Conservation (phyloP, 2,888 invertebrate genomes). For the Myopa tessellatipennis region DNA sequence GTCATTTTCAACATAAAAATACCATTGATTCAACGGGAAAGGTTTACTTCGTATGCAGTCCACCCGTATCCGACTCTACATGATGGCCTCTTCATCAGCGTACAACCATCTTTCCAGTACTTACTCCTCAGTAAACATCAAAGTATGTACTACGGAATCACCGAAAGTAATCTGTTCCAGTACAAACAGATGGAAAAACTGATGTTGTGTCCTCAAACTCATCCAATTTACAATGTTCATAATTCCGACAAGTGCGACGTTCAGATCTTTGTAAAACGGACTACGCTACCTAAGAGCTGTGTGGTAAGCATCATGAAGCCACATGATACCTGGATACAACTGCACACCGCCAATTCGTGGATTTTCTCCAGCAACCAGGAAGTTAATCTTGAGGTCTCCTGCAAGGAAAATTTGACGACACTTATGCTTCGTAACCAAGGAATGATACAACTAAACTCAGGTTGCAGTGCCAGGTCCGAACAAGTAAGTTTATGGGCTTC, state of each 20-base stretch:
- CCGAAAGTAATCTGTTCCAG: background rate
- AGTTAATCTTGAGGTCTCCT: background rate
- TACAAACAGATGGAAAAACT: background rate
- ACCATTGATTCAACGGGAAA: too few relatives aligned
- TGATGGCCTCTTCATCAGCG: background rate
- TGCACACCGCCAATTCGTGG: background rate
- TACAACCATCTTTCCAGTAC: slow-evolving; percentile 1
- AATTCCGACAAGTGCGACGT: background rate
- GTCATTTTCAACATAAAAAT: too few relatives aligned
- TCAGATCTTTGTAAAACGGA: background rate
- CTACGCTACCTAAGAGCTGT: background rate
- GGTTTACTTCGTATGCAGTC: background rate
- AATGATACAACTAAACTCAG: slow-evolving; percentile 4
- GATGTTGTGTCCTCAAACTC: background rate
- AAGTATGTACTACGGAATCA: background rate
- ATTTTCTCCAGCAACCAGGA: background rate
- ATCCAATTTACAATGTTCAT: background rate
- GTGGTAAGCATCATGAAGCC: background rate
- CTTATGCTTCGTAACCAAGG: background rate
- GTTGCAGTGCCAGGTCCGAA: background rate
- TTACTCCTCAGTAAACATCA: background rate
- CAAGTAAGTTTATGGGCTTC: slow-evolving; percentile 4
- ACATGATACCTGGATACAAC: background rate
- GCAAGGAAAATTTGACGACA: background rate
- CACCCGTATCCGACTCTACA: slow-evolving; percentile 10